Base-by-base conservation (phyloP, 2,888 invertebrate genomes). In the Lampropteryx suffumata region DNA sequence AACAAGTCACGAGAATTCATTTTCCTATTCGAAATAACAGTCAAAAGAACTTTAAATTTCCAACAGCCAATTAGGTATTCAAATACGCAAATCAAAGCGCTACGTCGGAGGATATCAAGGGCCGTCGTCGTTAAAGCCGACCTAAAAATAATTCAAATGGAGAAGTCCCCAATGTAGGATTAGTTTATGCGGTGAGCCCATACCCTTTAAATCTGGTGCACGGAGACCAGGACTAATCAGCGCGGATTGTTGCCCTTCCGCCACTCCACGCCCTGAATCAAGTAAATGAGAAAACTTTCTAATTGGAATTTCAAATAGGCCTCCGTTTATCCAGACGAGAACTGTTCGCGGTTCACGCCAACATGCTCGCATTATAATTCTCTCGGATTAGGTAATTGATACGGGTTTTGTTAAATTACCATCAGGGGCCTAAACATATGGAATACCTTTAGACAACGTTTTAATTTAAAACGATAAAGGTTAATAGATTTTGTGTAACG, bases 241-340 rank as follows among this genome's bases (percentile, higher is more conserved):
- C 76, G 79, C 74, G 84, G 84, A 86, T 87, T 86, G 87, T 85
- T 84, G 85, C 87, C 86, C 84, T 82, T 84, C 79, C 81, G 79
- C 83, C 74, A 82, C 82, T 82, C 84, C 71, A 76, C 86, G 79
- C 84, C 81, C 84, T 83, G 84, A 86, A 85, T 88, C 87, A 86
- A 84, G 81, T 85, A 89, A 89, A 89, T 89, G 88, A 88, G 88
- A 88, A 89, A 89, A 89, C 86, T 89, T 89, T 89, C 84, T 88
- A 88, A 89, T 89, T 88, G 89, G 87, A 89, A 88, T 82, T 89
- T 89, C 86, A 88, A 88, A 88, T 84, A 85, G 84, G 84, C 82
- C 73, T 76, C 79, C 84, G 84, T 83, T 87, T 86, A 84, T 84
- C 80, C 79, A 76, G 81, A 83, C 74, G 81, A 80, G 79, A 80